Percentiles rank a stretch among this genome's conserved stretches.
These are phyloP conservation scores for Caloenas nicobarica DNA, from an alignment of 2,113 vertebrate genomes.

Conservation along the genomic window DNA sequence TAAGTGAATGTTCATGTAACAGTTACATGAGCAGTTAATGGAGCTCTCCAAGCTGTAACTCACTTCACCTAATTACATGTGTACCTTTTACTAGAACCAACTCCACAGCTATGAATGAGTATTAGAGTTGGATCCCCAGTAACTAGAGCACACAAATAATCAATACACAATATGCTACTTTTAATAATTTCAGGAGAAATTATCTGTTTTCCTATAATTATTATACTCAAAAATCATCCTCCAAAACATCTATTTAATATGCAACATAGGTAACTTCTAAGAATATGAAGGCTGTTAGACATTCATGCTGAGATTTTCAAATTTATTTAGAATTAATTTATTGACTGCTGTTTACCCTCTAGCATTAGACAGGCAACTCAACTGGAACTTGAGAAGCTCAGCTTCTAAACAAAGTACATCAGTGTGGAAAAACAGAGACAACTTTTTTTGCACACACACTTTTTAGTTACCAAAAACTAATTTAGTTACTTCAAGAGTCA, in stretches of 20 bases:
- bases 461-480: neutral
- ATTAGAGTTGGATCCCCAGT: neutral
- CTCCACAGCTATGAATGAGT: neutral
- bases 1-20: neutral
- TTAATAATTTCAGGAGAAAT: neutral
- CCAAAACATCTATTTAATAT: neutral
- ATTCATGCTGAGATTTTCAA: neutral
- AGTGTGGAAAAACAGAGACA: neutral
- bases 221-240: neutral
- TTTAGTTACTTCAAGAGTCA: neutral
- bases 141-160: neutral
- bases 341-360: neutral
- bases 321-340: neutral
- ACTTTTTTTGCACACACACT: neutral
- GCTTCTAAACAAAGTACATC: neutral
- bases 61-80: neutral
- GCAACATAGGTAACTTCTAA: neutral
- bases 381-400: neutral
- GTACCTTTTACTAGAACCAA: neutral
- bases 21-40: neutral
- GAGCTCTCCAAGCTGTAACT: neutral
- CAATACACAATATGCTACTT: neutral
- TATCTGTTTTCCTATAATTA: neutral
- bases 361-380: neutral
- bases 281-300: neutral